Evolutionary conservation across 1,140 invertebrate genomes (phyloP).

Genomic region (Neelides sp.): DNA sequence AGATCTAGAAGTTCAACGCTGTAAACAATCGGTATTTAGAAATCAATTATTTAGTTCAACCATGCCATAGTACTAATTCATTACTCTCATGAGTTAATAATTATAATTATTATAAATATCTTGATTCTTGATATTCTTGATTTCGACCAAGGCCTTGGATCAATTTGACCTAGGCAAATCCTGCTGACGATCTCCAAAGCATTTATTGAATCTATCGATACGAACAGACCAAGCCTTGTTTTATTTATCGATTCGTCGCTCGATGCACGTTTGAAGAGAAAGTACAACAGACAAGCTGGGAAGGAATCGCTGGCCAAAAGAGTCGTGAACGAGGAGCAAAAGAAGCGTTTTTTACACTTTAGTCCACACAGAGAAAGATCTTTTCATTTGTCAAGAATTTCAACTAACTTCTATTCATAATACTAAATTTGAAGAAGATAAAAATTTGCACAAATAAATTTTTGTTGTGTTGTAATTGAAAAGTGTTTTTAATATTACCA

Average conservation of each 20-base stretch:
- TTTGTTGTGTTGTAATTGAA: too few relatives aligned
- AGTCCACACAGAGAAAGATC: too few relatives aligned
- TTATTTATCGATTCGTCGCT: slow-evolving; percentile 12
- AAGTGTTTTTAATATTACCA: too few relatives aligned
- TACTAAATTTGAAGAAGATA: too few relatives aligned
- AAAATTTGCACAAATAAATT: too few relatives aligned
- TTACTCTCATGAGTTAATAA: slow-evolving; percentile 6
- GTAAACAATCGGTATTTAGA: too few relatives aligned
- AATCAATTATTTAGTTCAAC: too few relatives aligned
- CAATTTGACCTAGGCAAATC: slow-evolving; percentile 84
- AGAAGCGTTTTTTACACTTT: too few relatives aligned
- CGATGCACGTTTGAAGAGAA: slow-evolving; percentile 95
- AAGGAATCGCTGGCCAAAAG: slow-evolving; percentile 85
- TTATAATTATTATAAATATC: slow-evolving; percentile 28
- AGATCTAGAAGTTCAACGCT: too few relatives aligned
- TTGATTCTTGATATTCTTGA: slow-evolving; percentile 64
- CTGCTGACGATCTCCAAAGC: slow-evolving; percentile 94
- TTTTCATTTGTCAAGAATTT: too few relatives aligned
- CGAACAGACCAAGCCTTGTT: slow-evolving; percentile 60
- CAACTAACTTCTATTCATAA: too few relatives aligned
- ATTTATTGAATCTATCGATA: slow-evolving; percentile 92
- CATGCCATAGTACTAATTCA: neutral
- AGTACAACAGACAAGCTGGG: slow-evolving; percentile 91
- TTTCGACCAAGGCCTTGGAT: slow-evolving; percentile 77
- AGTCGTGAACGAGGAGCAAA: slow-evolving; percentile 93